A percentile compares a stretch with the other conserved stretches of the same genome.
These are phyloP conservation scores for Coreoperca whiteheadi DNA, from an alignment of 2,113 vertebrate genomes.

Conservation along the genomic window DNA sequence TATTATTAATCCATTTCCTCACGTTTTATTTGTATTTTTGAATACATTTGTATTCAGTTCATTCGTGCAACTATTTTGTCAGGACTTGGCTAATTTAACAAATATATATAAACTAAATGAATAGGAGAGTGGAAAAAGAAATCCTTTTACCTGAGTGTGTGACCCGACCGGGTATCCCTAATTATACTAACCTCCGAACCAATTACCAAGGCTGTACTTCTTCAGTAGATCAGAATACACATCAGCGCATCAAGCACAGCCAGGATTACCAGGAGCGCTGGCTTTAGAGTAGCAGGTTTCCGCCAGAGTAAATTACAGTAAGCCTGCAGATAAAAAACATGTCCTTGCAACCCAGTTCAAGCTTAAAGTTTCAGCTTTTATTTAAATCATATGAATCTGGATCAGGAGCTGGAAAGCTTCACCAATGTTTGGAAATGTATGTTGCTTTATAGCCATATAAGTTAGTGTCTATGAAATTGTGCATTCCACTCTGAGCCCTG, in stretches of 20 bases:
- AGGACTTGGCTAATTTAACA: background rate
- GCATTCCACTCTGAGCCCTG: background rate
- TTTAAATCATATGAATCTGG: background rate
- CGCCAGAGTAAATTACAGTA: background rate
- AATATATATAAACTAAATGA: background rate
- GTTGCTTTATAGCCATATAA: background rate
- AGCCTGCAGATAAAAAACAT: background rate
- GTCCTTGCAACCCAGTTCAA: background rate
- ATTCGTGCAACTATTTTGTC: background rate
- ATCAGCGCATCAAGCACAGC: background rate
- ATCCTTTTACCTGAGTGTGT: background rate
- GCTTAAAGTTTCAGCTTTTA: background rate
- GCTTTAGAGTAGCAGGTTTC: slow-evolving; percentile 27
- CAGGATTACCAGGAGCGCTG: slow-evolving; percentile 31
- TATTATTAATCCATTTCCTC: background rate
- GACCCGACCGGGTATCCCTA: slow-evolving; percentile 4
- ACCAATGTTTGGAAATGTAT: background rate
- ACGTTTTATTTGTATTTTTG: background rate
- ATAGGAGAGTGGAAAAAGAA: background rate
- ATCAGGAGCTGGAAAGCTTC: background rate
- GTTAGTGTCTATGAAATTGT: background rate
- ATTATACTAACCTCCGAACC: slow-evolving; percentile 43
- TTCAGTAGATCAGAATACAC: slow-evolving; percentile 22
- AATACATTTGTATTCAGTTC: background rate
- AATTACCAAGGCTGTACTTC: slow-evolving; percentile 31